Evolutionary conservation across 2,888 invertebrate species (phyloP), one percentile per base, ranked within the genome.

Genomic region (Mesorhabditis sp.): DNA sequence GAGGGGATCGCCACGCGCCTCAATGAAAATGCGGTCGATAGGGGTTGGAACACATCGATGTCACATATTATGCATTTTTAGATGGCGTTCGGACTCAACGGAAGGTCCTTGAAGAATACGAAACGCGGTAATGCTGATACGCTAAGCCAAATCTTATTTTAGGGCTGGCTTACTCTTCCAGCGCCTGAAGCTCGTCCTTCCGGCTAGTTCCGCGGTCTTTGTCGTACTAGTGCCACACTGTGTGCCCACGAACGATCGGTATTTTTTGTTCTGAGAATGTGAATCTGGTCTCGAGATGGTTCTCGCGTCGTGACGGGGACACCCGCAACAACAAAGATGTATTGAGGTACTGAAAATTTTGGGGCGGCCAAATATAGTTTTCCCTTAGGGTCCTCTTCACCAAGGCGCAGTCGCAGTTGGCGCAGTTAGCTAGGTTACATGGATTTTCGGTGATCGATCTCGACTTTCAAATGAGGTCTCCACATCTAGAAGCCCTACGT

Each of bases 401-500:
- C 10, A 50, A 50, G n/a, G 58, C 58, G 58, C 7, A 50, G 7
- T 13, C 7, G n/a, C 58, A 13, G 58, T 10, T n/a, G 10, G 58
- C 58, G n/a, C 58, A 50, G n/a, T 13, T 50, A 10, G 58, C 58
- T 10, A 10, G 58, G 7, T n/a, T 50, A 13, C 10, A 50, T 13
- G 58, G 58, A 50, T 50, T 50, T n/a, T 50, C 58, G 10, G 58
- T 50, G 58, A 50, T 50, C 58, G 58, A 50, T n/a, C n/a, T 50
- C 10, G 58, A 50, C 58, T 50, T 13, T 50, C 58, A 50, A 13
- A 13, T 50, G 58, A 13, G 10, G n/a, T 10, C n/a, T n/a, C 58
- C 58, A 50, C 7, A 13, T 50, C n/a, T 50, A 13, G 58, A 50
- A 13, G 10, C 7, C n/a, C 58, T 50, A 13, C 58, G 58, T 13